These are phyloP conservation scores for Catamblyrhynchus diadema DNA, from an alignment of 2,797 vertebrate species.

Conservation along the genomic window DNA sequence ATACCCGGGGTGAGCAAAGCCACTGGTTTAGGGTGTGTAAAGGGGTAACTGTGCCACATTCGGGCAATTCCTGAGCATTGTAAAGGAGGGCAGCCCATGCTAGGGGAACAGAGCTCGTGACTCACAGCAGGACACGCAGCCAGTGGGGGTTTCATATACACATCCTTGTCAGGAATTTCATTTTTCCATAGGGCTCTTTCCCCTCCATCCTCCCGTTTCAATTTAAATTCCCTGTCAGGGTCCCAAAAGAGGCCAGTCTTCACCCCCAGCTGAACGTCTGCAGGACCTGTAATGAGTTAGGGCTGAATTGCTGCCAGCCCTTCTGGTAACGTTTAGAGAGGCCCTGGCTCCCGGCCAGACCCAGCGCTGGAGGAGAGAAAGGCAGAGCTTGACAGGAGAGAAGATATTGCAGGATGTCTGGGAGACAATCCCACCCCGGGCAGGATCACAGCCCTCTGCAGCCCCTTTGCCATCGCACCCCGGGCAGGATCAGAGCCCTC, in stretches of 20 bases:
- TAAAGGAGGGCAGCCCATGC: background rate
- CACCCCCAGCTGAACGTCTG: background rate
- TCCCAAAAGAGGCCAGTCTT: background rate
- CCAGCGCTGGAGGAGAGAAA: background rate
- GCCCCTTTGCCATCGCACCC: too few species aligned
- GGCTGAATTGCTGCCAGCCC: conserved; percentile 25
- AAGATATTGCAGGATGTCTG: conserved; percentile 47
- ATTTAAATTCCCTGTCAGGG: conserved; percentile 28
- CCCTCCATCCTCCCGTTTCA: background rate
- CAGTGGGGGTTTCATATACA: background rate
- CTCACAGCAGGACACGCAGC: background rate
- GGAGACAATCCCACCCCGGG: conserved; percentile 7
- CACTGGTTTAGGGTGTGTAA: background rate
- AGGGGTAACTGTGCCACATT: background rate
- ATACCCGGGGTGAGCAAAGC: background rate
- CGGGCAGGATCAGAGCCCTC: too few species aligned
- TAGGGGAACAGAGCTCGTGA: background rate
- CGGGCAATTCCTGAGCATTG: rapidly evolving
- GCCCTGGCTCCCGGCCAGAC: conserved; percentile 25
- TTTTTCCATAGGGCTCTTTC: background rate
- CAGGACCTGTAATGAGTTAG: conserved; percentile 17
- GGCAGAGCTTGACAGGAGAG: conserved; percentile 9
- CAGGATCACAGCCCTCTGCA: too few species aligned
- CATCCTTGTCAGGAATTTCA: background rate
- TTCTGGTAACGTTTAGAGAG: conserved; percentile 39